These are phyloP conservation scores for Acrossocheilus wenchowensis DNA, from an alignment of 2,797 vertebrate genomes.

Conservation along the genomic window DNA sequence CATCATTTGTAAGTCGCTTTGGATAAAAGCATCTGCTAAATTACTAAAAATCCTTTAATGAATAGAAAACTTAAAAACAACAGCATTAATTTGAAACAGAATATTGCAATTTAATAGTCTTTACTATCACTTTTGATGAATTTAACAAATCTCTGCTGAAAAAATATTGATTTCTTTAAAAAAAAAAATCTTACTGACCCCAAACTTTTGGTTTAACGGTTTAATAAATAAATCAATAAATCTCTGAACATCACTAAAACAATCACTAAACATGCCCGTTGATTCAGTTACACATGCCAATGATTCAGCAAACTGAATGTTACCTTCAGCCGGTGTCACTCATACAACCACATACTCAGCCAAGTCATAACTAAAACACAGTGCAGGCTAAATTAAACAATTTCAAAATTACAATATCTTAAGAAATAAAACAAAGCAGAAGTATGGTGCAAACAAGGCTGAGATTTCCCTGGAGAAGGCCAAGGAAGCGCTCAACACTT, in stretches of 20 bases:
- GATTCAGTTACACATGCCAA: background rate
- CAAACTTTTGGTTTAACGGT: background rate
- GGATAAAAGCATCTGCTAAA: no score
- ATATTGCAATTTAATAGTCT: background rate
- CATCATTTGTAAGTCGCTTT: no score
- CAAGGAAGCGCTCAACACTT: constrained; percentile 14
- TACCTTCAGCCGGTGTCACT: background rate
- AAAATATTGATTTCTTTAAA: background rate
- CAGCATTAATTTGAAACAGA: background rate
- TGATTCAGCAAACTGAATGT: background rate
- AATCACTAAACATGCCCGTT: background rate
- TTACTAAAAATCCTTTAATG: background rate
- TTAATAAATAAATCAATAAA: background rate
- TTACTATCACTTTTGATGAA: background rate
- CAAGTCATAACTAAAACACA: constrained; percentile 13
- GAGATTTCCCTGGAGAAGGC: constrained; percentile 12
- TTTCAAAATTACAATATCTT: background rate
- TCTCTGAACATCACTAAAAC: background rate
- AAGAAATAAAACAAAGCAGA: constrained; percentile 14
- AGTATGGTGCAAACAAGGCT: background rate
- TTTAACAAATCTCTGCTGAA: background rate
- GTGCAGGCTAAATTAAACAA: background rate
- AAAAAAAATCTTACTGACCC: background rate
- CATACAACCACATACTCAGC: background rate
- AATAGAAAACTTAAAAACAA: background rate